phyloP scores from a whole-genome alignment of 2,113 vertebrate genomes.

The Colaptes auratus region DNA sequence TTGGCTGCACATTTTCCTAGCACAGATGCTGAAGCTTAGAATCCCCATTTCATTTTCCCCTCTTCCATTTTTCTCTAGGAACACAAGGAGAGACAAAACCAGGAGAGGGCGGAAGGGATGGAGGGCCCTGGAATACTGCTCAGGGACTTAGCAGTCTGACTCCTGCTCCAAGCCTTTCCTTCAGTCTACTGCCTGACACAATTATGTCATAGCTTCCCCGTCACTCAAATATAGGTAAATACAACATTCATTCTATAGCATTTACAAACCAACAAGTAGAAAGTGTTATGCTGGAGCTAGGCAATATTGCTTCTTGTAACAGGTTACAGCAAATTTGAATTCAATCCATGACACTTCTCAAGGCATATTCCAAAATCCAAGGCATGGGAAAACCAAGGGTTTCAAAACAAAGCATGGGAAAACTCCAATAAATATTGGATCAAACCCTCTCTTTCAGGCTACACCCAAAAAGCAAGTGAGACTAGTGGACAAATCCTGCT shows the following conservation, averaged over 20 bases:
- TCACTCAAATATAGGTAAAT: neutral
- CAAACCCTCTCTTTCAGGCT: neutral
- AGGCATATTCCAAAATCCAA: neutral
- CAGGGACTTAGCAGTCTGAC: neutral
- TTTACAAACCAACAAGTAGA: neutral
- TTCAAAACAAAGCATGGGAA: constrained; percentile 24
- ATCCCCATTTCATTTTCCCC: neutral
- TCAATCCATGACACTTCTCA: neutral
- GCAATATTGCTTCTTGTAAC: neutral
- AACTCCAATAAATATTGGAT: neutral
- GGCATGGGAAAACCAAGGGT: neutral
- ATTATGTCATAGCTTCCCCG: neutral
- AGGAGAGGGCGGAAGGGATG: neutral
- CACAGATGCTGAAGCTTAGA: neutral
- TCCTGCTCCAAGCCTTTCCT: neutral
- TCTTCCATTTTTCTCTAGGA: neutral
- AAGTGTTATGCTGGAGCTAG: neutral
- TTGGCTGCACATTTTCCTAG: neutral
- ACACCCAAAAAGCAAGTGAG: neutral
- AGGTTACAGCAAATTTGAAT: no score
- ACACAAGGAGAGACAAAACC: neutral
- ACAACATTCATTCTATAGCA: neutral
- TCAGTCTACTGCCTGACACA: neutral
- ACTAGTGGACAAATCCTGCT: constrained; percentile 23
- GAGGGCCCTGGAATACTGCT: neutral